A percentile compares a stretch with the other conserved stretches of the same genome.
Conservation (phyloP, 1,140 invertebrate species). For the Mizuhopecten yessoensis region DNA sequence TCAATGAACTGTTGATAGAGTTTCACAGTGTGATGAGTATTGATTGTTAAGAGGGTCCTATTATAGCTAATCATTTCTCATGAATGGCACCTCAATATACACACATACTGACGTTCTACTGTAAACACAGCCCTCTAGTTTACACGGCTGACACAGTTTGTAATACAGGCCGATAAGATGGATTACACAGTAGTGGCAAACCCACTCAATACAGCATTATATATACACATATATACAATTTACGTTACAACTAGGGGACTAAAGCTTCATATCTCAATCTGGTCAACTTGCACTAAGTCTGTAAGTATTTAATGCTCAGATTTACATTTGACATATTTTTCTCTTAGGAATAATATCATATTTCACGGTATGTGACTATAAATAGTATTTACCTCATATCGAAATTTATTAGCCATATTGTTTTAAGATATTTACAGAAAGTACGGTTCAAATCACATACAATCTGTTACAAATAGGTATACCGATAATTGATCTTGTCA, state of each 20-base stretch:
- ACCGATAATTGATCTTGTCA: too few species aligned
- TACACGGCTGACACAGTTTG: neutral
- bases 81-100: neutral
- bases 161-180: neutral
- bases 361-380: too few species aligned
- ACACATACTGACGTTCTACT: neutral
- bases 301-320: neutral
- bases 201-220: neutral
- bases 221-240: neutral
- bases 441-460: neutral
- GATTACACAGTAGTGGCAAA: neutral
- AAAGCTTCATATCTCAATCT: neutral
- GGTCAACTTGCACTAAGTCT: neutral
- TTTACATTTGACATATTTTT: neutral
- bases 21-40: too few species aligned
- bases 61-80: too few species aligned
- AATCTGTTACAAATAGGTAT: neutral
- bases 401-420: too few species aligned
- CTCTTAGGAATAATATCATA: too few species aligned
- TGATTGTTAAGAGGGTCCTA: too few species aligned
- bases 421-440: too few species aligned
- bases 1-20: too few species aligned
- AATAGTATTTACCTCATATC: too few species aligned
- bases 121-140: neutral
- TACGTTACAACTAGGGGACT: neutral